Base-by-base conservation (phyloP, 2,113 vertebrate species). In the Cebus imitator region DNA sequence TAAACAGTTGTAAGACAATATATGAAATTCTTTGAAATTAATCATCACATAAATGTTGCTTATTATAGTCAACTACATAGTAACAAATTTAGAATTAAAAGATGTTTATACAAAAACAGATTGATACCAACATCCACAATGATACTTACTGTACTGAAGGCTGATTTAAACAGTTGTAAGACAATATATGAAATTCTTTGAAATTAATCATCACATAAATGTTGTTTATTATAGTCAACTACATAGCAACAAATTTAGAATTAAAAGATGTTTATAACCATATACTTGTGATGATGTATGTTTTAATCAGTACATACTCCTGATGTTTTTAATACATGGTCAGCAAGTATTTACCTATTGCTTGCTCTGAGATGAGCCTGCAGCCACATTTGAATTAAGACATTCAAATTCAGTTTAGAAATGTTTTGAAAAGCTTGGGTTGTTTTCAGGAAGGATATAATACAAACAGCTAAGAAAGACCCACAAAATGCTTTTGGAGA, bases 21-120 rank as follows among this genome's bases (percentile, higher is more conserved):
- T 16, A 78, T 64, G 17, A 14, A 75, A 48, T 94, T 79, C 12
- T 85, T 86, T 86, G 88, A 97, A 97, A 76, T 85, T 90, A 94
- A 32, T 48, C 21, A 14, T 75, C 21, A 86, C 12, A 37, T 93
- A 92, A 86, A 80, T 85, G 35, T 85, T 84, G 10, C 27, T 91
- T 66, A 66, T 84, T 30, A 55, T 82, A 66, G n/a, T 72, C 8
- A 85, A 90, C 93, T 64, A 9, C 3, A 14, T 48, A 97, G 7
- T 40, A 92, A 64, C 32, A 80, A 20, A 72, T 75, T 91, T 70
- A 89, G 35, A 90, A 89, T 76, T 57, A 58, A 75, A 90, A 89
- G 5, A 45, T 87, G 30, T n/a, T 82, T 76, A 21, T 81, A 93
- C 37, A 40, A 40, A 40, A 40, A 40, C 37, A 40, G 37, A 78